A percentile compares a stretch with the other conserved stretches of the same genome.
phyloP scores from a whole-genome alignment of 2,113 vertebrate species.

The Alethe castanea region DNA sequence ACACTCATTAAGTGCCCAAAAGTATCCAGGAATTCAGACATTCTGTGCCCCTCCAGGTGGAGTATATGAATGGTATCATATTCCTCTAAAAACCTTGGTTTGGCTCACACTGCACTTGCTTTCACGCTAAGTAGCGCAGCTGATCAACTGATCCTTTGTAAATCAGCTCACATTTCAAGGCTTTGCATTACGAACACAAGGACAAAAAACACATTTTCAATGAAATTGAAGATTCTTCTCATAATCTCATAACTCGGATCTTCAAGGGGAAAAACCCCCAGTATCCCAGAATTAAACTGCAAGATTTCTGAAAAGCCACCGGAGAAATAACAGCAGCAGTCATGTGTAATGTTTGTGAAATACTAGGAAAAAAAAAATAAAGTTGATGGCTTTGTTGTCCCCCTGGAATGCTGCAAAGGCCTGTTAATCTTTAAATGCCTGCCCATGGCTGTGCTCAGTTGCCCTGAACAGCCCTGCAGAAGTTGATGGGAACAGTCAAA shows the following conservation, averaged over 20 bases:
- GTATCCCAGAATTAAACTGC: not conserved
- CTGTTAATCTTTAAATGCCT: slow-evolving; percentile 56
- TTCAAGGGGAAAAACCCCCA: not conserved
- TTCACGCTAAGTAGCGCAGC: not conserved
- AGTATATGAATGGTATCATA: accelerated
- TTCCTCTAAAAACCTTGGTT: not conserved
- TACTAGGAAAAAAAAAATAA: not conserved
- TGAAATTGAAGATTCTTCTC: not conserved
- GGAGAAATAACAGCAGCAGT: not conserved
- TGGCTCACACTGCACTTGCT: accelerated
- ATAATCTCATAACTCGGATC: not conserved
- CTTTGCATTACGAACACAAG: not conserved
- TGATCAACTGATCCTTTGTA: not conserved
- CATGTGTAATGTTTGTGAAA: not conserved
- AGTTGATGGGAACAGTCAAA: not conserved
- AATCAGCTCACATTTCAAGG: not conserved
- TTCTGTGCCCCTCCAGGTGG: accelerated
- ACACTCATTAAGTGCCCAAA: accelerated
- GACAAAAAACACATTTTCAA: not conserved
- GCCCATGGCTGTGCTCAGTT: not conserved
- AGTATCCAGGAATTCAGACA: not conserved
- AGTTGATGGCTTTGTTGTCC: not conserved
- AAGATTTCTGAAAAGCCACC: not conserved
- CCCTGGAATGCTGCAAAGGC: not conserved
- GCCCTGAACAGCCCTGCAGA: not conserved